Evolutionary conservation across 2,888 invertebrate species (phyloP).

Genomic region (Ochlodes sylvanus): DNA sequence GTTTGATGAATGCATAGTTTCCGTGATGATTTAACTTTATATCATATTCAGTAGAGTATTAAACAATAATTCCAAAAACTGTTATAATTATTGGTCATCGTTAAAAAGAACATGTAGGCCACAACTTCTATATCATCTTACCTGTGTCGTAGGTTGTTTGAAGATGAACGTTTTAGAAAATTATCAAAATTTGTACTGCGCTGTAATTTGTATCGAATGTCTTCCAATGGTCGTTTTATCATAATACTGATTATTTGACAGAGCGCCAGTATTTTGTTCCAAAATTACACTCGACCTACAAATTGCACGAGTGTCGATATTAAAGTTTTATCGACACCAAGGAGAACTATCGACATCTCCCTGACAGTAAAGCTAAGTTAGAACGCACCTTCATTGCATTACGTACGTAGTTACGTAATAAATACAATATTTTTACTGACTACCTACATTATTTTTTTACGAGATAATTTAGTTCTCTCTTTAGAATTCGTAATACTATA

Average conservation of each 20-base stretch:
- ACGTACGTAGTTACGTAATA: neutral
- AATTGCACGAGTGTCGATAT: neutral
- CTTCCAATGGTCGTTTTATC: neutral
- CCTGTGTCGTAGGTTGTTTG: neutral
- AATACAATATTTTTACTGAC: neutral
- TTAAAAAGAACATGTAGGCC: neutral
- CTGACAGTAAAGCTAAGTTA: neutral
- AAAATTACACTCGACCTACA: neutral
- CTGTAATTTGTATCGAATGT: neutral
- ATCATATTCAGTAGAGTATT: neutral
- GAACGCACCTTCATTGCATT: neutral
- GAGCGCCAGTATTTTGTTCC: neutral
- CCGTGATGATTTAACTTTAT: neutral
- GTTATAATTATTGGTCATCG: neutral
- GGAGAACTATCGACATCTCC: neutral
- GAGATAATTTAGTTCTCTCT: slow-evolving; percentile 39
- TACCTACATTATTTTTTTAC: slow-evolving; percentile 30
- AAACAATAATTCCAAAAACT: neutral
- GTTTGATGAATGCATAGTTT: too few species aligned
- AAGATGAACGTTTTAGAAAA: neutral
- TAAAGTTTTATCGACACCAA: neutral
- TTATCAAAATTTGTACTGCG: slow-evolving; percentile 3
- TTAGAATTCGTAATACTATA: slow-evolving; percentile 33
- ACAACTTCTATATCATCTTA: neutral
- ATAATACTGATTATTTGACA: slow-evolving; percentile 7